A percentile compares a stretch with the other conserved stretches of the same genome.
Conservation (phyloP, 2,888 invertebrate species). For the Brachyopa scutellaris region DNA sequence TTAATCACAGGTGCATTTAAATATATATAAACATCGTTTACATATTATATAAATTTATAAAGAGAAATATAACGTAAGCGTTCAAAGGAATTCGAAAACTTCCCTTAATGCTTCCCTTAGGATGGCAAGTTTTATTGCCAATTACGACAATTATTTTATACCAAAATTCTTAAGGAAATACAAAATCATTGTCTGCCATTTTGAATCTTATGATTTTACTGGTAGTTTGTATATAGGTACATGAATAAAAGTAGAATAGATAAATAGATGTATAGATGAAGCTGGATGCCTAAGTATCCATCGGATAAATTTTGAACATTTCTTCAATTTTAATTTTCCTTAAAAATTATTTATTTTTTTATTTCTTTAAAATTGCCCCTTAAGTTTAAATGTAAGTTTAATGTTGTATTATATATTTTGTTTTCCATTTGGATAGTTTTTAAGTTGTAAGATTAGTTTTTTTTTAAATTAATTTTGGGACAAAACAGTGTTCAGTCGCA, state of each 20-base stretch:
- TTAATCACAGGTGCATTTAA: conserved; percentile 68
- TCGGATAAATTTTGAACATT: conserved; percentile 5
- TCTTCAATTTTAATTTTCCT: conserved; percentile 10
- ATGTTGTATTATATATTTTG: conserved; percentile 41
- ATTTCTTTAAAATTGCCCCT: not conserved
- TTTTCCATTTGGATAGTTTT: conserved; percentile 4
- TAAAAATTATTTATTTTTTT: conserved; percentile 37
- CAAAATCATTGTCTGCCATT: conserved; percentile 66
- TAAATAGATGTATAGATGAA: conserved; percentile 16
- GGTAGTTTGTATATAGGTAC: conserved; percentile 67
- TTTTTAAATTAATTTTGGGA: conserved; percentile 22
- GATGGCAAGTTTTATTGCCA: conserved; percentile 71
- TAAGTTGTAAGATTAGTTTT: conserved; percentile 25
- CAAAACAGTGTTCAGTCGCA: conserved; percentile 54
- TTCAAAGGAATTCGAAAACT: conserved; percentile 21
- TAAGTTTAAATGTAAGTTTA: not conserved
- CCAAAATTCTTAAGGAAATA: conserved; percentile 53
- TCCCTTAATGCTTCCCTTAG: conserved; percentile 7
- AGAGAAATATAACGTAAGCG: not conserved
- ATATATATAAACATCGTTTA: conserved; percentile 16
- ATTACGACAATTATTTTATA: conserved; percentile 43
- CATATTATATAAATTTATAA: conserved; percentile 5
- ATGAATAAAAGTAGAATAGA: conserved; percentile 21
- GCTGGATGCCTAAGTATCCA: conserved; percentile 13
- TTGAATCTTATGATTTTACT: conserved; percentile 68